Evolutionary conservation across 1,140 invertebrate genomes (phyloP), one percentile per base, ranked within the genome.

Genomic region (Pomphorhynchus laevis): DNA sequence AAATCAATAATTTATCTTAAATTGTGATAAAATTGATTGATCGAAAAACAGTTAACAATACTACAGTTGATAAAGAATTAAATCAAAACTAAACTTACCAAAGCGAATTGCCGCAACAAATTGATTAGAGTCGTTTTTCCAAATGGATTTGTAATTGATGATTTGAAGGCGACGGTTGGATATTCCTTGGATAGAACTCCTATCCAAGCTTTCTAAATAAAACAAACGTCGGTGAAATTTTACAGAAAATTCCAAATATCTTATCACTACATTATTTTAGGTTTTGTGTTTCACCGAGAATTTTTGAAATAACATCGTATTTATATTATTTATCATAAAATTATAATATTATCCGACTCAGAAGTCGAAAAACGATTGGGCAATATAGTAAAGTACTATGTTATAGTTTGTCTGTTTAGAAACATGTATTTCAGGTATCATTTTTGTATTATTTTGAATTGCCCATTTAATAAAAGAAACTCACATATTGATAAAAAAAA

Each of bases 51-150:
- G n/a, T n/a, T n/a, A n/a, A n/a, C n/a, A n/a, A n/a, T n/a, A n/a
- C n/a, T n/a, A n/a, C n/a, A n/a, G n/a, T n/a, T n/a, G 5, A 34
- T 40, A 20, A 24, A 23, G 11, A 9, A 18, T 14, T 16, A 40
- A 16, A 20, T 8, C 8, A 17, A n/a, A 6, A 44, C 46, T n/a
- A 39, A 45, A 23, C 47, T 48, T 39, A 64, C 56, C 48, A 89
- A 86, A n/a, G 67, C 71, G 62, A 98, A 80, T 53, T 98, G 86
- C 20, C 86, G 64, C 4, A 99, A 58, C 14, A 99, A 56, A 59
- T 86, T 86, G 40, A 98, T 95, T 0, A 99, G 57, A 0, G 82
- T 74, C 34, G 82, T 82, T 64, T 98, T 98, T 31, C 84, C 84
- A 62, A 98, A 98, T 0, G 84, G 75, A 65, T 98, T 82, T 33